Evolutionary conservation across 1,140 invertebrate species (phyloP).

Genomic region (Lepidostoma basale): DNA sequence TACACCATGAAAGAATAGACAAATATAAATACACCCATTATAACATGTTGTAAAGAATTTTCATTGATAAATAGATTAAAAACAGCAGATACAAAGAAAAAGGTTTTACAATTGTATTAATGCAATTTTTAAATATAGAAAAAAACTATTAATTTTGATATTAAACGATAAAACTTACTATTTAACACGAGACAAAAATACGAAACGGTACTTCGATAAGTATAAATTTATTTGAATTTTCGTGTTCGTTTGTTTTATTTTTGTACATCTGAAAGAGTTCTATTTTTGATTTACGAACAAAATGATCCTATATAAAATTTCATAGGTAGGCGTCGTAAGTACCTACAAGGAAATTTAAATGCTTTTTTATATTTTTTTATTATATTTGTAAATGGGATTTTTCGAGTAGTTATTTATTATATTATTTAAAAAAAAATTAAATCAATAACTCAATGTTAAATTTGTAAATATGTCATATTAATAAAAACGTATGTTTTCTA

Average conservation of each 20-base stretch:
- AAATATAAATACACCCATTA: neutral
- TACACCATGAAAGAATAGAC: neutral
- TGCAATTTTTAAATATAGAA: neutral
- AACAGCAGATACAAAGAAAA: neutral
- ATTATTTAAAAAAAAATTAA: neutral
- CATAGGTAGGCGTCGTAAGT: neutral
- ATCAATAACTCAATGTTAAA: neutral
- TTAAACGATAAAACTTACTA: neutral
- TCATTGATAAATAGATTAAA: neutral
- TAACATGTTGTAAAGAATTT: neutral
- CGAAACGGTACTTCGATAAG: no score
- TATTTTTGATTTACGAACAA: neutral
- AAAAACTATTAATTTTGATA: neutral
- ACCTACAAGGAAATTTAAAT: neutral
- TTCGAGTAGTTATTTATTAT: no score
- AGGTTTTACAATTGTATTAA: neutral
- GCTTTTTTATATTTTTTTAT: neutral
- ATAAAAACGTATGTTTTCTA: no score
- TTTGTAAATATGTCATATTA: neutral
- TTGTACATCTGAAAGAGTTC: neutral
- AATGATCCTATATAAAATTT: neutral
- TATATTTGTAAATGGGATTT: neutral
- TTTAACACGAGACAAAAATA: neutral
- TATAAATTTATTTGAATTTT: no score
- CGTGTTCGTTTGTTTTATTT: constrained; percentile 4